Conservation (phyloP, 2,113 vertebrate genomes). For the Melanostigma gelatinosum region DNA sequence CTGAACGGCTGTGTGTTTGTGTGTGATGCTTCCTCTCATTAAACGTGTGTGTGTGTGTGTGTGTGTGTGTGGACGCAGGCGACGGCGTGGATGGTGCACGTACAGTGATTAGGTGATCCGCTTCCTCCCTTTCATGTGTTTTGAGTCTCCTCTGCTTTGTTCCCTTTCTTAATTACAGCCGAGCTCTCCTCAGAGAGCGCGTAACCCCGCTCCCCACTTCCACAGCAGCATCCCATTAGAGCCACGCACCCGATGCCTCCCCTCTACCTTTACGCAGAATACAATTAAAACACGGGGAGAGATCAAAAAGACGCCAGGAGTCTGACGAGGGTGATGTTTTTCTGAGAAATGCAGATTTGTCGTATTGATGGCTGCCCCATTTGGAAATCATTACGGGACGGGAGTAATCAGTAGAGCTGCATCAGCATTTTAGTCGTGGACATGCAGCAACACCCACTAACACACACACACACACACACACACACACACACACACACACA, state of each 20-base stretch:
- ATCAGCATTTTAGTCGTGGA: slow-evolving; percentile 75
- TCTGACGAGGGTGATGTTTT: slow-evolving; percentile 76
- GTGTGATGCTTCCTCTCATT: slow-evolving; percentile 28
- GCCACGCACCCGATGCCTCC: slow-evolving; percentile 63
- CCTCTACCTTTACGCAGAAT: slow-evolving; percentile 78
- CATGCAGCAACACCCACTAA: slow-evolving; percentile 39
- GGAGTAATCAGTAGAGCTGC: slow-evolving; percentile 78
- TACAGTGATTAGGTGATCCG: slow-evolving; percentile 76
- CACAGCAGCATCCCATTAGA: slow-evolving; percentile 80
- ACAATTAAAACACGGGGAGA: slow-evolving; percentile 80
- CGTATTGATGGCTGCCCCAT: slow-evolving; percentile 81
- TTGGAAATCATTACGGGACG: slow-evolving; percentile 82
- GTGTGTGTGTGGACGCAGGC: slow-evolving; percentile 32
- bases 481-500: slow-evolving; percentile 23
- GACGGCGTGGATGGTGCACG: slow-evolving; percentile 15
- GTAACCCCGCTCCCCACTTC: slow-evolving; percentile 69
- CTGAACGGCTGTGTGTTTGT: slow-evolving; percentile 19
- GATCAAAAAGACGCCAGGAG: slow-evolving; percentile 82
- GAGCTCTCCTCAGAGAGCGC: slow-evolving; percentile 80
- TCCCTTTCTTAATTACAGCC: slow-evolving; percentile 84
- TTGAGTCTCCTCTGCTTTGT: slow-evolving; percentile 81
- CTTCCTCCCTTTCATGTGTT: slow-evolving; percentile 81
- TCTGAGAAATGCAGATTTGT: slow-evolving; percentile 82
- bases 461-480: slow-evolving; percentile 39
- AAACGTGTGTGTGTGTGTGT: slow-evolving; percentile 16